These are phyloP conservation scores for Teleogryllus oceanicus DNA, from an alignment of 2,888 invertebrate genomes.

Conservation along the genomic window DNA sequence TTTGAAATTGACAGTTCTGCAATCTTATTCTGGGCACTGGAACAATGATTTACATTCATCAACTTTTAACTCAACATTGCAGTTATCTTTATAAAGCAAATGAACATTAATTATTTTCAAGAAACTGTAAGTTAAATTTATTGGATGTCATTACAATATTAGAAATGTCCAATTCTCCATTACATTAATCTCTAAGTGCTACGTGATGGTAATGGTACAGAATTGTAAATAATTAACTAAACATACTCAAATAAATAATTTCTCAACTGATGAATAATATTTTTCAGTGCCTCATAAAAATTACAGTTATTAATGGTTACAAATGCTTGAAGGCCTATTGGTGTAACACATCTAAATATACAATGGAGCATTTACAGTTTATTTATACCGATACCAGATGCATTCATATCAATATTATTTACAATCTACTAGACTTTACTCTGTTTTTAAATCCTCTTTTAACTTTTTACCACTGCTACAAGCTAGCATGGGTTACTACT, in stretches of 20 bases:
- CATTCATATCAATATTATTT: not conserved
- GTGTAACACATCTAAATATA: not conserved
- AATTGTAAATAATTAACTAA: not conserved
- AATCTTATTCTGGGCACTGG: conserved; percentile 6
- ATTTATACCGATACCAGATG: conserved; percentile 18
- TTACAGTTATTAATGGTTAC: not conserved
- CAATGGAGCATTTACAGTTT: not conserved
- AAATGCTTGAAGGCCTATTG: not conserved
- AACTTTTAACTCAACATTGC: not conserved
- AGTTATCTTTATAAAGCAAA: no score
- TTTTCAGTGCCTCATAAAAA: not conserved
- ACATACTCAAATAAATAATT: not conserved
- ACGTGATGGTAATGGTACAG: no score
- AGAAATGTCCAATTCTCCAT: no score
- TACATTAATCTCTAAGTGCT: no score
- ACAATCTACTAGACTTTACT: not conserved
- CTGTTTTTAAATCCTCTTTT: not conserved
- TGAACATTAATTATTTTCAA: no score
- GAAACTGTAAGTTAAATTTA: no score
- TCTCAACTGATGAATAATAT: not conserved
- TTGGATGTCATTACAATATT: no score
- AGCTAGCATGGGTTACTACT: not conserved
- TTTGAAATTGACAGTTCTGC: conserved; percentile 4
- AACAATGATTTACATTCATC: not conserved
- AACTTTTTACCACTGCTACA: not conserved